These are phyloP conservation scores for Palythoa caribaeorum DNA, from an alignment of 92 coral and sea anemone species.

Conservation along the genomic window DNA sequence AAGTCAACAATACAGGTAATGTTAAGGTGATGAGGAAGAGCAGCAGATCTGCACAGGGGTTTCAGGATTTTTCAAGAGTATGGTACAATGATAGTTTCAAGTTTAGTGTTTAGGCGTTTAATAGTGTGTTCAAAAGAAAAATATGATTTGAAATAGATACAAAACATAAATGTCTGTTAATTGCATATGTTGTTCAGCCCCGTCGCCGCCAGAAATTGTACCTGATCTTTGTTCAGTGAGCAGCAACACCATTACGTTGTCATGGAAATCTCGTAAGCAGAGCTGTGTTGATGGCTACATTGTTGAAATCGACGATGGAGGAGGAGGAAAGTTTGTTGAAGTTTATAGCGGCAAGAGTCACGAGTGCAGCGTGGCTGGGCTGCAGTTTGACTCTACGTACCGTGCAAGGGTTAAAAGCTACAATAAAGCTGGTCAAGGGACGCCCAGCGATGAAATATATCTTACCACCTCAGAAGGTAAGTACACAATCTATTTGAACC, in stretches of 20 bases:
- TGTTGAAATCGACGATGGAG: conserved; percentile 93
- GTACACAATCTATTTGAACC: conserved; percentile 6
- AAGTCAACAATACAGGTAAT: too few relatives aligned
- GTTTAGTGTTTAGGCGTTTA: too few relatives aligned
- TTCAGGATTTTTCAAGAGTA: too few relatives aligned
- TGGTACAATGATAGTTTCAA: too few relatives aligned
- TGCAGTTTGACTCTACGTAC: conserved; percentile 98
- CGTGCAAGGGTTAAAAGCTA: conserved; percentile 91
- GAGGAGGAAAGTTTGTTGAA: conserved; percentile 84
- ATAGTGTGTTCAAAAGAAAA: too few relatives aligned
- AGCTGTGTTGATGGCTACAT: conserved; percentile 93
- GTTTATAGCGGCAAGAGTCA: conserved; percentile 92
- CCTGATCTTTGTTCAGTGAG: conserved; percentile 96
- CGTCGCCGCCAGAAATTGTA: conserved; percentile 93
- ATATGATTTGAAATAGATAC: neutral
- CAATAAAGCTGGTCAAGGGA: conserved; percentile 95
- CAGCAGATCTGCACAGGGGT: too few relatives aligned
- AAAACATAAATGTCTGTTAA: too few relatives aligned
- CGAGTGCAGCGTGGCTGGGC: conserved; percentile 90
- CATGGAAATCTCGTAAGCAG: conserved; percentile 93
- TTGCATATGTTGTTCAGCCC: conserved; percentile 69
- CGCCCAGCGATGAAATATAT: conserved; percentile 93
- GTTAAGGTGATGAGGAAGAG: too few relatives aligned
- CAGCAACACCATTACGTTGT: conserved; percentile 89
- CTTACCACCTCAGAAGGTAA: conserved; percentile 95